These are phyloP conservation scores for Lycocorax pyrrhopterus DNA, from an alignment of 2,113 vertebrate species.

Conservation along the genomic window DNA sequence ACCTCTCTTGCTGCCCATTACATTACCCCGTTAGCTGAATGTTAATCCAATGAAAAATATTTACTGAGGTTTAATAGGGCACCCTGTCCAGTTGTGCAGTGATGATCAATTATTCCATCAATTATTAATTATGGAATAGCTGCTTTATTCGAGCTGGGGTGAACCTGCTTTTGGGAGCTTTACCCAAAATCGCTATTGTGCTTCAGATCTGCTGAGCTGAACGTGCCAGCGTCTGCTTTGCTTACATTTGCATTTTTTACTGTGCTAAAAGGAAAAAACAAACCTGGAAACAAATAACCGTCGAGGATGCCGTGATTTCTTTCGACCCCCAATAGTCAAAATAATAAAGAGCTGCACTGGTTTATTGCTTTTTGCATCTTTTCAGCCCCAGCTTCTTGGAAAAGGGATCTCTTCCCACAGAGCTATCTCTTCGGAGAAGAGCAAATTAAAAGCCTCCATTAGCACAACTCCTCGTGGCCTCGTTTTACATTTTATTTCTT, in stretches of 20 bases:
- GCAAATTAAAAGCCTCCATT: constrained; percentile 76
- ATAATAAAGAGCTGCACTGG: constrained; percentile 50
- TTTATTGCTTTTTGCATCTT: constrained; percentile 29
- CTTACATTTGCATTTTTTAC: constrained; percentile 79
- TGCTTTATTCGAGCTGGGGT: constrained; percentile 39
- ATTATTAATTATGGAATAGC: constrained; percentile 63
- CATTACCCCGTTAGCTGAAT: neutral
- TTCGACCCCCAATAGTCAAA: constrained; percentile 16
- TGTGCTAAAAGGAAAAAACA: constrained; percentile 34
- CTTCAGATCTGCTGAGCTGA: constrained; percentile 33
- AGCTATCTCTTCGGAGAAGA: constrained; percentile 62
- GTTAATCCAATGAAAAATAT: neutral
- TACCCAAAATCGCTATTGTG: constrained; percentile 60
- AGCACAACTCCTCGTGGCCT: constrained; percentile 57
- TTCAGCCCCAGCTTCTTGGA: constrained; percentile 55
- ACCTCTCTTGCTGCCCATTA: neutral
- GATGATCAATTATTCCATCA: constrained; percentile 32
- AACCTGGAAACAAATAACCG: neutral
- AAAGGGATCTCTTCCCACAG: constrained; percentile 50
- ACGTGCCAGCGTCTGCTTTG: constrained; percentile 70
- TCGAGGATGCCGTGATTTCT: constrained; percentile 40
- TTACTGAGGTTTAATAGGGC: neutral
- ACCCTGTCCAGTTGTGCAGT: neutral
- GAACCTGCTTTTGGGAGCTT: constrained; percentile 52
- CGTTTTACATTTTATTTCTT: constrained; percentile 15